phyloP scores from a whole-genome alignment of 2,888 invertebrate genomes.

The Homarus gammarus region DNA sequence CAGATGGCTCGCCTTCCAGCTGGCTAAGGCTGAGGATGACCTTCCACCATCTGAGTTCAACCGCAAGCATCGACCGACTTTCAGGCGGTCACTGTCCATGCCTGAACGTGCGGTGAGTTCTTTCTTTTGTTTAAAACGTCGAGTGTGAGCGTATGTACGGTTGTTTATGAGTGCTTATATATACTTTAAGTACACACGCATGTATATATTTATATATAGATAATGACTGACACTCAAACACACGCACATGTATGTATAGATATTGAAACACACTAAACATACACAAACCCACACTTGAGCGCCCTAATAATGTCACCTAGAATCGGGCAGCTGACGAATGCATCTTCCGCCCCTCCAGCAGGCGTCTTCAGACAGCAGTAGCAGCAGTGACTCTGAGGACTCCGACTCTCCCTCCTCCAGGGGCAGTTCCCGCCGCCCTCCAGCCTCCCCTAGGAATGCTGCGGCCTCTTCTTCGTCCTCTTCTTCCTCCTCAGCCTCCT shows the following conservation, averaged over 20 bases:
- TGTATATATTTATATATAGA: not conserved
- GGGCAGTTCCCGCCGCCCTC: conserved; percentile 66
- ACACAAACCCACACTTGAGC: too few species aligned
- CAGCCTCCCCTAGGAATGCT: conserved; percentile 65
- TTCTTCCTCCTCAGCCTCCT: conserved; percentile 60
- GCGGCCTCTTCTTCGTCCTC: conserved; percentile 45
- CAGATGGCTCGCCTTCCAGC: conserved; percentile 75
- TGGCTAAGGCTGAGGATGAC: conserved; percentile 75
- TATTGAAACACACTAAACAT: too few species aligned
- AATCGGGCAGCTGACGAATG: too few species aligned
- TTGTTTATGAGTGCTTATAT: too few species aligned
- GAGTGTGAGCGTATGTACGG: not conserved
- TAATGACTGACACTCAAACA: too few species aligned
- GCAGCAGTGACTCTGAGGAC: conserved; percentile 42
- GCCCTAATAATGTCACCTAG: too few species aligned
- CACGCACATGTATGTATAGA: not conserved
- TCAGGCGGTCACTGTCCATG: conserved; percentile 71
- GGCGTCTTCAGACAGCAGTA: conserved; percentile 52
- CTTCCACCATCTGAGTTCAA: conserved; percentile 73
- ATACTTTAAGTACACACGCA: too few species aligned
- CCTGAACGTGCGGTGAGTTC: conserved; percentile 71
- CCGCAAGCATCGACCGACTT: conserved; percentile 64
- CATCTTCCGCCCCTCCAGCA: too few species aligned
- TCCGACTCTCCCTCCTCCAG: conserved; percentile 36
- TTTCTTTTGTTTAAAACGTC: too few species aligned